Conservation (phyloP, 2,888 invertebrate species). For the Pomacea canaliculata region DNA sequence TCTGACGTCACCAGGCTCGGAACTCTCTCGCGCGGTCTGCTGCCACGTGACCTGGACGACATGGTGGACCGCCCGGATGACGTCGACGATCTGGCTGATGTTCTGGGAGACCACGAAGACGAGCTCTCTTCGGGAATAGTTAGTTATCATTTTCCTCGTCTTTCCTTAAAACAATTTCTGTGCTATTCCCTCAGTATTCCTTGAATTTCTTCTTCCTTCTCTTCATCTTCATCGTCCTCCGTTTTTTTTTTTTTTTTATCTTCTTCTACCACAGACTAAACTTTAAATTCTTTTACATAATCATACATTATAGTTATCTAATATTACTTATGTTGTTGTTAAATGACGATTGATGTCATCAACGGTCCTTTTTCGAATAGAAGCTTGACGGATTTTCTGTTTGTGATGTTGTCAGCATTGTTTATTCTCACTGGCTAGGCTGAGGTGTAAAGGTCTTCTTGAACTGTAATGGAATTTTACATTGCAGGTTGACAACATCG, state of each 20-base stretch:
- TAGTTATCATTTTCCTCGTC: background rate
- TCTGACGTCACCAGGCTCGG: constrained; percentile 29
- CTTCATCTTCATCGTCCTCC: background rate
- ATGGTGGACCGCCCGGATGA: constrained; percentile 30
- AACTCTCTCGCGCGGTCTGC: constrained; percentile 32
- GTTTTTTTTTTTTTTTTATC: background rate
- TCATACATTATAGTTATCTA: too few relatives aligned
- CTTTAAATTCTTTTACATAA: too few relatives aligned
- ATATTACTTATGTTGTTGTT: too few relatives aligned
- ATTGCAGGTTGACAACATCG: constrained; percentile 30
- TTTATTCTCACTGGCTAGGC: too few relatives aligned
- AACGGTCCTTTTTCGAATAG: too few relatives aligned
- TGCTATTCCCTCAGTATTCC: background rate
- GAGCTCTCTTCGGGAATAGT: constrained; percentile 37
- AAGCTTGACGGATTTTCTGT: too few relatives aligned
- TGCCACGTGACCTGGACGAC: constrained; percentile 33
- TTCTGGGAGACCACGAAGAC: constrained; percentile 33
- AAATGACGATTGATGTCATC: too few relatives aligned
- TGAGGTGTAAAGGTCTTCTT: too few relatives aligned
- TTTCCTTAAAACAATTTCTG: background rate
- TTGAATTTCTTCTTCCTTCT: background rate
- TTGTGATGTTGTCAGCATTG: too few relatives aligned
- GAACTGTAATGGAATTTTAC: background rate
- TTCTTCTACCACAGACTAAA: too few relatives aligned
- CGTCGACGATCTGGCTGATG: constrained; percentile 31